Percentiles rank a stretch among this genome's conserved stretches.
Evolutionary conservation across 2,797 vertebrate genomes (phyloP).

Genomic region (Crocidura indochinensis): DNA sequence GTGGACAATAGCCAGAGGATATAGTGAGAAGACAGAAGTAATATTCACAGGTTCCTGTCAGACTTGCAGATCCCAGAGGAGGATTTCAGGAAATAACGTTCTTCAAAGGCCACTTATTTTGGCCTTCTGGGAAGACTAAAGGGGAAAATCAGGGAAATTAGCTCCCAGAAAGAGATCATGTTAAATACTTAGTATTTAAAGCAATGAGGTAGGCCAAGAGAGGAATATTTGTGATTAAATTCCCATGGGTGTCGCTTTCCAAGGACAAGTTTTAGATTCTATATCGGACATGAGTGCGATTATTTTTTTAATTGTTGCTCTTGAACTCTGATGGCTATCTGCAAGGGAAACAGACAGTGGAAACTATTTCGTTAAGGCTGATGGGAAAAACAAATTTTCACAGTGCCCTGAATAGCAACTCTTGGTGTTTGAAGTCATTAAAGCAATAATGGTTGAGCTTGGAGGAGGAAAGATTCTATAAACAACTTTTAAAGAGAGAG

Average conservation of each 20-base stretch:
- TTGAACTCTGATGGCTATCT: conserved; percentile 84
- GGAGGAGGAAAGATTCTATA: conserved; percentile 33
- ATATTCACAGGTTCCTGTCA: not conserved
- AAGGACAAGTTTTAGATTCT: conserved; percentile 83
- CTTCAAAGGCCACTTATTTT: conserved; percentile 74
- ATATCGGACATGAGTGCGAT: conserved; percentile 71
- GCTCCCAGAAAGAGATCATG: conserved; percentile 64
- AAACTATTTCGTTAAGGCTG: conserved; percentile 84
- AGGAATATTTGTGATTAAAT: conserved; percentile 78
- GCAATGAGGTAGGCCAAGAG: conserved; percentile 24
- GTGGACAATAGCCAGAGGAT: not conserved
- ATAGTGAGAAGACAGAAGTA: not conserved
- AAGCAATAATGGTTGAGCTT: conserved; percentile 49
- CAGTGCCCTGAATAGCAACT: conserved; percentile 74
- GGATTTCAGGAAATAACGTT: conserved; percentile 39
- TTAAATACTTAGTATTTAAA: conserved; percentile 63
- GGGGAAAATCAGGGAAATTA: conserved; percentile 56
- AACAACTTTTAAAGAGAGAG: conserved; percentile 27
- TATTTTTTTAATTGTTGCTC: conserved; percentile 74
- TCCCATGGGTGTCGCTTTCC: conserved; percentile 81
- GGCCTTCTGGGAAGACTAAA: conserved; percentile 77
- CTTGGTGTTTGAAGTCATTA: conserved; percentile 78
- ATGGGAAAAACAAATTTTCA: conserved; percentile 84
- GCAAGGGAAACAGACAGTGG: conserved; percentile 87
- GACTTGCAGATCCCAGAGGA: not conserved